Evolutionary conservation across 2,797 vertebrate species (phyloP).

Genomic region (Epinephelus awoara): DNA sequence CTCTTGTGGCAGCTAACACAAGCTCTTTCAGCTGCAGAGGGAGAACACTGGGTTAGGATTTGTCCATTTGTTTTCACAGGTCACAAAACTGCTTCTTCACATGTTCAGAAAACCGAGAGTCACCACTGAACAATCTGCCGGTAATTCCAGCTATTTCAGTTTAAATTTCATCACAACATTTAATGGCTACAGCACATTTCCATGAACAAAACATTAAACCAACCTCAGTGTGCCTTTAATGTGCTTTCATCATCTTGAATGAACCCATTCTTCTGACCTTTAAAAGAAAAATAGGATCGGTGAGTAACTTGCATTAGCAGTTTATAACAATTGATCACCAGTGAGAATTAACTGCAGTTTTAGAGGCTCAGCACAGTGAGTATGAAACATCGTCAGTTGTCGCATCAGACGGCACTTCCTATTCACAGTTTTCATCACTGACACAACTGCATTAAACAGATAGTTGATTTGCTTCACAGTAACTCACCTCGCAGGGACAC

Average conservation of each 20-base stretch:
- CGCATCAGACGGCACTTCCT: conserved; percentile 90
- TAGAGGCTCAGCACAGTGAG: conserved; percentile 74
- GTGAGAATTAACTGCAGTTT: fast-evolving
- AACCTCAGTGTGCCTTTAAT: conserved; percentile 7
- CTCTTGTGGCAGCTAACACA: neutral
- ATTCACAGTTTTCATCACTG: conserved; percentile 84
- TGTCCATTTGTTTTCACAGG: fast-evolving
- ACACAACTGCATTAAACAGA: neutral
- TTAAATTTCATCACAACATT: conserved; percentile 65
- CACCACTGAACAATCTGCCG: conserved; percentile 92
- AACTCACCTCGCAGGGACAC: conserved; percentile 28
- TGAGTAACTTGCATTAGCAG: fast-evolving
- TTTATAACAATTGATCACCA: fast-evolving
- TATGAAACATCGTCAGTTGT: conserved; percentile 85
- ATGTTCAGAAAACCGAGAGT: conserved; percentile 88
- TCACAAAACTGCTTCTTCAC: fast-evolving
- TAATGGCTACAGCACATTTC: neutral
- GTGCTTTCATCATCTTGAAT: neutral
- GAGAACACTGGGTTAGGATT: fast-evolving
- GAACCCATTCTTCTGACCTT: fast-evolving
- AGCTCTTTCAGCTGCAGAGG: neutral
- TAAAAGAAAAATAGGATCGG: neutral
- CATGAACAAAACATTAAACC: neutral
- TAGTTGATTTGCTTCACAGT: fast-evolving
- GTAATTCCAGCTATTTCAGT: conserved; percentile 92